These are phyloP conservation scores for Epirrhoe tristata DNA, from an alignment of 2,888 invertebrate genomes.

Conservation along the genomic window DNA sequence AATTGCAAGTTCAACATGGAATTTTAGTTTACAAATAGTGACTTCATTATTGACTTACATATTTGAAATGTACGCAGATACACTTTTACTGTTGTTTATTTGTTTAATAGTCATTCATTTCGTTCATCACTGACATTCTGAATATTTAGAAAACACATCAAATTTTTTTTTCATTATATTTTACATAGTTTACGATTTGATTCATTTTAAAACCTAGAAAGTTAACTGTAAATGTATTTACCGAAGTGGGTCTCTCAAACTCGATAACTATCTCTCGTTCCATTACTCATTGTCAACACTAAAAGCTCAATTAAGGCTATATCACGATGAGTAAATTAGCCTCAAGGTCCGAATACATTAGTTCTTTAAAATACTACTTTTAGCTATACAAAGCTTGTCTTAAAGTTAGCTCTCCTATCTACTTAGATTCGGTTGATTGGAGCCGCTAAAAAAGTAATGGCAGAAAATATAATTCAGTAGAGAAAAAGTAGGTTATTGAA, in stretches of 20 bases:
- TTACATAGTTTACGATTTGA: too few species aligned
- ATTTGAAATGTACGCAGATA: too few species aligned
- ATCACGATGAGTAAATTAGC: constrained; percentile 52
- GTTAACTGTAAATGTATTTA: constrained; percentile 14
- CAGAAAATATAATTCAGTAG: too few species aligned
- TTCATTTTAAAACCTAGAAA: too few species aligned
- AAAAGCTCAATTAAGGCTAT: constrained; percentile 69
- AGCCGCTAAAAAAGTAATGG: neutral
- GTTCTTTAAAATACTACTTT: neutral
- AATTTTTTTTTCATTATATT: too few species aligned
- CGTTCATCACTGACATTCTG: too few species aligned
- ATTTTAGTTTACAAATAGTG: too few species aligned
- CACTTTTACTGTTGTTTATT: too few species aligned
- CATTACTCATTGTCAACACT: constrained; percentile 70
- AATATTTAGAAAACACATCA: too few species aligned
- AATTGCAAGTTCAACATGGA: too few species aligned
- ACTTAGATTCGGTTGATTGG: constrained; percentile 19
- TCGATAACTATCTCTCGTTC: constrained; percentile 56
- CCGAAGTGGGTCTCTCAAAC: constrained; percentile 54
- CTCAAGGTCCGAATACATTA: constrained; percentile 29
- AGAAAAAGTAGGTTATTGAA: neutral
- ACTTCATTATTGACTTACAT: too few species aligned
- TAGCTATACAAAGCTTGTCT: neutral
- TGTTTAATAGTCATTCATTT: too few species aligned
- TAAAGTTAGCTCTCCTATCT: constrained; percentile 14